Evolutionary conservation across 2,113 vertebrate species (phyloP).

Genomic region (Campylorhamphus procurvoides): DNA sequence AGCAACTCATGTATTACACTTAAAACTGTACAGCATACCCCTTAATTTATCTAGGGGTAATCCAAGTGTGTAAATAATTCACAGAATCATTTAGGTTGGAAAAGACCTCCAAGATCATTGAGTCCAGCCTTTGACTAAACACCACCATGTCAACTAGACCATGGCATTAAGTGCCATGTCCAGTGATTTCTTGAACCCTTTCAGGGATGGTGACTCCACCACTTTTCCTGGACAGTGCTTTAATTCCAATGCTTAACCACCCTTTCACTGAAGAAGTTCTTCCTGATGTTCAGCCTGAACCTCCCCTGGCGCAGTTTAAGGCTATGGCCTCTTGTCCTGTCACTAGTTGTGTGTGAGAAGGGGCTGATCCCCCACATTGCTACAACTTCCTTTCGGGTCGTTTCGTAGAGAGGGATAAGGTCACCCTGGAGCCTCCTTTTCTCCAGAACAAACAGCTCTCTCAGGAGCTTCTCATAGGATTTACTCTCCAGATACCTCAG

Average conservation of each 20-base stretch:
- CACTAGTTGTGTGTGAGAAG: not conserved
- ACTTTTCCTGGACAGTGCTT: too few species aligned
- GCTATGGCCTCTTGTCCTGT: not conserved
- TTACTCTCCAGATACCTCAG: not conserved
- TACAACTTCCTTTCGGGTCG: not conserved
- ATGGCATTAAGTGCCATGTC: fast-evolving
- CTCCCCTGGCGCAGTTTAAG: not conserved
- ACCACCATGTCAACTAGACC: not conserved
- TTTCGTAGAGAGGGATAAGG: not conserved
- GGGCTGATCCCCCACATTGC: fast-evolving
- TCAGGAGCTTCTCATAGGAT: not conserved
- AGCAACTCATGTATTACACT: not conserved
- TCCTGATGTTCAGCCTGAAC: not conserved
- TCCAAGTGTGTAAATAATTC: not conserved
- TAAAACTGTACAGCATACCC: not conserved
- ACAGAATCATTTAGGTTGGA: not conserved
- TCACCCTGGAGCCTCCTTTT: not conserved
- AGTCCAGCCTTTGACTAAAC: not conserved
- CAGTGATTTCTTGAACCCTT: not conserved
- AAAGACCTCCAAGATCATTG: not conserved
- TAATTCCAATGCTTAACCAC: too few species aligned
- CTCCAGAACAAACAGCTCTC: not conserved
- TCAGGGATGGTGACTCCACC: not conserved
- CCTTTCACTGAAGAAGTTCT: too few species aligned
- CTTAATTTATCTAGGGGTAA: not conserved